Conservation (phyloP, 2,888 invertebrate genomes). For the Eupithecia subfuscata region DNA sequence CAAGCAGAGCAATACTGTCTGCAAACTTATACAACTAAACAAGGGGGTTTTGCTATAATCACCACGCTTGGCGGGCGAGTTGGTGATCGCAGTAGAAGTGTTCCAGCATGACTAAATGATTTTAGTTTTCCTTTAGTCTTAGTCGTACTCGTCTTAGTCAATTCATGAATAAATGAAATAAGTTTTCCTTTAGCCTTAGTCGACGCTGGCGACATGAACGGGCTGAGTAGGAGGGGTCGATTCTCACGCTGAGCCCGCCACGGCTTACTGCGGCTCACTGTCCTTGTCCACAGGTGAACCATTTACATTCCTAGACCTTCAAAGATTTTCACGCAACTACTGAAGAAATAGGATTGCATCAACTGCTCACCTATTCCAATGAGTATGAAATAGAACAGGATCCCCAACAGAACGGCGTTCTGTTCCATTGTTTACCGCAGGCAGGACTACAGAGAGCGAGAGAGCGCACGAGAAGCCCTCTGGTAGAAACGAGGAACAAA, state of each 20-base stretch:
- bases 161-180: too few species aligned
- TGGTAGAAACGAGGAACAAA: background rate
- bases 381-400: slow-evolving; percentile 61
- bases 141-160: too few species aligned
- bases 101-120: too few species aligned
- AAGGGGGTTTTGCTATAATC: too few species aligned
- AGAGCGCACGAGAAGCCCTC: background rate
- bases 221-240: too few species aligned
- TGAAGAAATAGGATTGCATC: background rate
- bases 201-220: too few species aligned
- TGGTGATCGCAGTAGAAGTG: background rate
- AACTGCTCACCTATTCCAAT: slow-evolving; percentile 25
- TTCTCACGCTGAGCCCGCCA: background rate
- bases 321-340: background rate
- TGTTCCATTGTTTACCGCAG: slow-evolving; percentile 51
- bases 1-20: background rate
- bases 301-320: background rate
- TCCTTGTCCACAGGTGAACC: background rate
- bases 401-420: slow-evolving; percentile 57
- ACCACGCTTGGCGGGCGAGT: background rate
- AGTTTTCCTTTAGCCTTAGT: too few species aligned
- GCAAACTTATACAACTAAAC: too few species aligned
- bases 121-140: too few species aligned
- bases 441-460: slow-evolving; percentile 9
- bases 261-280: background rate